Percentiles rank a stretch among this genome's conserved stretches.
Conservation (phyloP, 2,888 invertebrate genomes). For the Stramonita haemastoma region DNA sequence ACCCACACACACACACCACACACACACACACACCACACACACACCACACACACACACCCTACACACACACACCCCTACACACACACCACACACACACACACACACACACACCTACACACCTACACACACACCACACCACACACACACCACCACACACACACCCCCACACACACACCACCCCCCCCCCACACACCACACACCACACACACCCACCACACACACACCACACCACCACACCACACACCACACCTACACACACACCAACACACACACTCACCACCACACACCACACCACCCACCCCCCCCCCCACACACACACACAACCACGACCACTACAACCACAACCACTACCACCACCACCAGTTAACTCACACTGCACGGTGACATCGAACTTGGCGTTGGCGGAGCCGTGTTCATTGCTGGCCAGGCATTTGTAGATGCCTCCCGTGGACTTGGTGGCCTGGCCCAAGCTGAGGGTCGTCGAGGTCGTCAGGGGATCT, state of each 20-base stretch:
- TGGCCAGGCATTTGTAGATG: conserved; percentile 35
- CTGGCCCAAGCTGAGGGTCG: conserved; percentile 25
- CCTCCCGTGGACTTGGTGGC: neutral
- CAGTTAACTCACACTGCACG: conserved; percentile 32
- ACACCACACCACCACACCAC: neutral
- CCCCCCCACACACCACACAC: neutral
- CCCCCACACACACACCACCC: neutral
- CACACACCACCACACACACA: neutral
- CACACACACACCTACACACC: neutral
- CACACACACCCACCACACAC: neutral
- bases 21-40: neutral
- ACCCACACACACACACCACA: neutral
- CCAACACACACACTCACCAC: neutral
- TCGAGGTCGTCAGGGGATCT: neutral
- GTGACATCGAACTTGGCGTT: conserved; percentile 26
- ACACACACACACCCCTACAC: too few species aligned
- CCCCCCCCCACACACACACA: neutral
- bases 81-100: too few species aligned
- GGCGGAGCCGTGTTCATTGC: conserved; percentile 21
- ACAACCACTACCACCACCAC: neutral
- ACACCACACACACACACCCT: neutral
- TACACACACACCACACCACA: neutral
- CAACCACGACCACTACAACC: neutral
- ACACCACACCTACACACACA: neutral
- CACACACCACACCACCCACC: neutral